A percentile compares a stretch with the other conserved stretches of the same genome.
Conservation (phyloP, 2,888 invertebrate species). For the Willowsia nigromaculata region DNA sequence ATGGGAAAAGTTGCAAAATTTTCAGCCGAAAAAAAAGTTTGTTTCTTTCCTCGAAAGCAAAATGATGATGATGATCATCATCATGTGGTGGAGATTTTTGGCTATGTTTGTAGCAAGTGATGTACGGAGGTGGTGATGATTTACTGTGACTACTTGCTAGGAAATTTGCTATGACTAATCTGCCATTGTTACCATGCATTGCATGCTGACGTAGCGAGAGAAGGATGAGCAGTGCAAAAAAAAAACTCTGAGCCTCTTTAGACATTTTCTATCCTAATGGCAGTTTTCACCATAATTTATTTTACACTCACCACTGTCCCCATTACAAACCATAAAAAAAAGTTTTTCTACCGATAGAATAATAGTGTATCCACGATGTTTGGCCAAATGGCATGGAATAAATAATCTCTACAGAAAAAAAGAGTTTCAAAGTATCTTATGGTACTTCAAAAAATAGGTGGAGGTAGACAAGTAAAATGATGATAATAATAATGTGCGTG, state of each 20-base stretch:
- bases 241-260: not conserved
- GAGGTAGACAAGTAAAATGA: not conserved
- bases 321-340: conserved; percentile 25
- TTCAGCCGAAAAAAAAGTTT: not conserved
- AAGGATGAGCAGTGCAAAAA: not conserved
- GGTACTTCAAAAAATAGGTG: not conserved
- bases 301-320: not conserved
- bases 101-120: too few species aligned
- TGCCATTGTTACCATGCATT: not conserved
- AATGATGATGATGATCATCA: not conserved
- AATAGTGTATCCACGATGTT: not conserved
- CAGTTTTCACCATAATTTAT: conserved; percentile 29
- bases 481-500: not conserved
- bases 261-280: not conserved
- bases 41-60: not conserved
- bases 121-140: not conserved
- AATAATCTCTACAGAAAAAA: not conserved
- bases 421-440: not conserved
- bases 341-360: not conserved
- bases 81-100: not conserved
- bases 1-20: not conserved
- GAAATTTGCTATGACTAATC: conserved; percentile 21
- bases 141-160: not conserved
- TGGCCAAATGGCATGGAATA: not conserved
- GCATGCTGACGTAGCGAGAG: not conserved